These are phyloP conservation scores for Alces alces DNA, from an alignment of 2,113 vertebrate species.

Conservation along the genomic window DNA sequence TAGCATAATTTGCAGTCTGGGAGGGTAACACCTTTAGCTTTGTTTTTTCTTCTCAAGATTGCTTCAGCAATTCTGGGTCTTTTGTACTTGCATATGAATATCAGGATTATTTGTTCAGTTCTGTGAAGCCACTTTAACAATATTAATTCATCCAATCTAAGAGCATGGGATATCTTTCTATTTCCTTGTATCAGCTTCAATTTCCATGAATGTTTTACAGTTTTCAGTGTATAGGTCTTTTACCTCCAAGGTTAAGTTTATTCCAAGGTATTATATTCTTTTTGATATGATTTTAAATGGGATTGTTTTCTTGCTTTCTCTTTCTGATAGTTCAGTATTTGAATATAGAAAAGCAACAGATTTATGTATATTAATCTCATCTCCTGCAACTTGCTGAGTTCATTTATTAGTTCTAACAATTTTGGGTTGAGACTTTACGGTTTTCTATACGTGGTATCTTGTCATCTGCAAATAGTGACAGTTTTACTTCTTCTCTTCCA, in stretches of 20 bases:
- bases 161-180: not conserved
- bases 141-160: not conserved
- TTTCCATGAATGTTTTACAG: not conserved
- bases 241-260: not conserved
- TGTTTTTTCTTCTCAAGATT: not conserved
- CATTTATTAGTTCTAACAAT: not conserved
- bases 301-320: not conserved
- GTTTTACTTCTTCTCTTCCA: not conserved
- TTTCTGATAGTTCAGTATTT: not conserved
- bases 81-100: not conserved
- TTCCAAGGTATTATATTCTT: not conserved
- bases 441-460: not conserved
- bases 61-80: not conserved
- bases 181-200: not conserved
- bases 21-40: not conserved
- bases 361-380: not conserved
- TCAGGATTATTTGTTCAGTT: not conserved
- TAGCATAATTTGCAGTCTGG: not conserved
- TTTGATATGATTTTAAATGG: not conserved
- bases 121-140: not conserved
- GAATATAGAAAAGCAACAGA: not conserved
- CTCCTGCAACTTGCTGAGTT: not conserved
- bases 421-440: not conserved
- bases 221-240: not conserved
- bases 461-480: not conserved